Evolutionary conservation across 2,888 invertebrate genomes (phyloP), one percentile per base, ranked within the genome.

Genomic region (Marronus borbonicus): DNA sequence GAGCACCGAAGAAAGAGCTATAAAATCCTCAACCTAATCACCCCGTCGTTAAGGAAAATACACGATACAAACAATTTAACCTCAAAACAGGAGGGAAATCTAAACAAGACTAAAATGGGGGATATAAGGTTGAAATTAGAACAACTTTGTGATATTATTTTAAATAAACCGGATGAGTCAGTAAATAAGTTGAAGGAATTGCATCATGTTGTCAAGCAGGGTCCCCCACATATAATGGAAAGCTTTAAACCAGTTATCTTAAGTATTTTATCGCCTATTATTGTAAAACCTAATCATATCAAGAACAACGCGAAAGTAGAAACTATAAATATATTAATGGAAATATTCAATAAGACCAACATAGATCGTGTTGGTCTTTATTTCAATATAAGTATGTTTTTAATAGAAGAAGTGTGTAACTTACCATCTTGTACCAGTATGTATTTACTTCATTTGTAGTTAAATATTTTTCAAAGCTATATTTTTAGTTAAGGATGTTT

Each of bases 351-450:
- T 24, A 91, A 90, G 83, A 88, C 90, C 1, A 87, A 84, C 31
- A 87, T 93, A 14, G 88, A 89, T 58, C 90, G 89, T 78, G 84
- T 89, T 28, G 89, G 90, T 68, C 86, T 91, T 84, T 93, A 91
- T 81, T 87, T 90, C 83, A 91, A 92, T 82, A 86, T 93, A 69
- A 92, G 92, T 83, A 86, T 89, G 0, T 89, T 89, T 12, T 85
- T 93, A 1, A 86, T 93, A 14, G 86, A 88, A 80, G 89, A 92
- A 50, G 8, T 55, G 12, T 62, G 17, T 55, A 5, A 55, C 20
- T 44, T 44, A 44, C 55, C 20, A 20, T 3, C n/a, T n/a, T 55
- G 55, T 55, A 20, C 17, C 17, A 20, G 20, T n/a, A 17, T 55
- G 17, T 55, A 55, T 58, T 8, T 76, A 8, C 5, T 44, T n/a